Base-by-base conservation (phyloP, 2,888 invertebrate species). In the Euproctis similis region DNA sequence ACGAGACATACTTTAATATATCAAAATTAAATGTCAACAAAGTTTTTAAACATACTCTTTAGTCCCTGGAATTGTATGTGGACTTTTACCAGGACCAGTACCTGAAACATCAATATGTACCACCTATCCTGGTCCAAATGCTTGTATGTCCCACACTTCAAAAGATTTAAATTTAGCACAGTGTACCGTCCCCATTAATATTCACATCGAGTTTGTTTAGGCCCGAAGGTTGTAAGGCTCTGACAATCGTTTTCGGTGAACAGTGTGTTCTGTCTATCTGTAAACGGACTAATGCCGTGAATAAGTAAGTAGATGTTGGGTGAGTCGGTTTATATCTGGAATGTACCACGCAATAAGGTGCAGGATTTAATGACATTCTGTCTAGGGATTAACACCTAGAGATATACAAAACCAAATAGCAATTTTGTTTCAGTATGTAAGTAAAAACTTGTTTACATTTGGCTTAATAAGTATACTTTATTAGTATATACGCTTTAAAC, bases 231-330 rank as follows among this genome's bases (percentile, higher is more conserved):
- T 28, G 24, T 32, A 42, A n/a, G 24, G 36, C 38, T 39, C 35
- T 30, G 42, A 42, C 45, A 39, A 46, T 42, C 39, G 35, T 34
- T 53, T 47, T 53, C 35, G 27, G 37, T n/a, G n/a, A n/a, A 35
- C 48, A 42, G 40, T 38, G 38, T 36, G 31, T 40, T 28, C 37
- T 28, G 36, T 38, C 39, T 45, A 42, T 52, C 37, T 48, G 40
- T 13, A 46, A 40, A 33, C 41, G 36, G 28, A 36, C 42, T 50
- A 55, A 56, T 49, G 32, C 39, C 14, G 37, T 57, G 47, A 57
- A 57, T 57, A 53, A 53, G 39, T 57, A 57, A 57, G 46, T 38
- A 39, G 41, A 37, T 38, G 31, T 31, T 36, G 34, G 32, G 38
- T 29, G 28, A 37, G 40, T 28, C 42, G 32, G 47, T 50, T 51